A percentile compares a stretch with the other conserved stretches of the same genome.
phyloP scores from a whole-genome alignment of 2,113 vertebrate genomes.

The Hoplias malabaricus region DNA sequence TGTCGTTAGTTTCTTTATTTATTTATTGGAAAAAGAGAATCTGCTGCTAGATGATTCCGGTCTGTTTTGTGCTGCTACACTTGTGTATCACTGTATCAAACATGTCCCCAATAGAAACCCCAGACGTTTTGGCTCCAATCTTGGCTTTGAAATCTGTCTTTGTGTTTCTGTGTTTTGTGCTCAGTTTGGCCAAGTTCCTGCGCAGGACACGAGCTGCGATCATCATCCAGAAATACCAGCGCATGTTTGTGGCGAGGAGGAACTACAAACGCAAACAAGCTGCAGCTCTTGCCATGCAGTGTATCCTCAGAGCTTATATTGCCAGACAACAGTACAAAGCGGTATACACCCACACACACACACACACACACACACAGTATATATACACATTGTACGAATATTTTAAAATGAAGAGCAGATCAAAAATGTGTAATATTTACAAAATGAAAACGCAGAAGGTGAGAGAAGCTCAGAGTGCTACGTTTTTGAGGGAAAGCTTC shows the following conservation, averaged over 20 bases:
- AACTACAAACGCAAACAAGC: conserved; percentile 79
- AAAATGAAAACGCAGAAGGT: conserved; percentile 32
- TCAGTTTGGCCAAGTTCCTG: conserved; percentile 87
- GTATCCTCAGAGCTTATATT: conserved; percentile 86
- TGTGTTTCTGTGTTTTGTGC: not conserved
- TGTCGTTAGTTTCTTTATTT: no score
- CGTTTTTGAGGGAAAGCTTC: no score
- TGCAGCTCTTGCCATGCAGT: conserved; percentile 85
- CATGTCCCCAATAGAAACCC: no score
- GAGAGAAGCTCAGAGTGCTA: not conserved
- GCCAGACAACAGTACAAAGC: conserved; percentile 84
- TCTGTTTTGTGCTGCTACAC: no score
- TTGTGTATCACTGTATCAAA: no score
- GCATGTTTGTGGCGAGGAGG: conserved; percentile 82
- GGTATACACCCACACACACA: conserved; percentile 70
- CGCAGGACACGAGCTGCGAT: conserved; percentile 86
- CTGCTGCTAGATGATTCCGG: no score
- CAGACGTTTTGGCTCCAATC: not conserved
- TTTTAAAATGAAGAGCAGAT: no score
- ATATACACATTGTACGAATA: no score
- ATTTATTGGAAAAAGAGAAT: no score
- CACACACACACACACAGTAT: conserved; percentile 14
- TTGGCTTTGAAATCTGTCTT: not conserved
- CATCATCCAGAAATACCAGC: conserved; percentile 90
- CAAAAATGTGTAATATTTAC: conserved; percentile 30